Evolutionary conservation across 2,888 invertebrate species (phyloP), one percentile per base, ranked within the genome.

Genomic region (Drosophila borborema): DNA sequence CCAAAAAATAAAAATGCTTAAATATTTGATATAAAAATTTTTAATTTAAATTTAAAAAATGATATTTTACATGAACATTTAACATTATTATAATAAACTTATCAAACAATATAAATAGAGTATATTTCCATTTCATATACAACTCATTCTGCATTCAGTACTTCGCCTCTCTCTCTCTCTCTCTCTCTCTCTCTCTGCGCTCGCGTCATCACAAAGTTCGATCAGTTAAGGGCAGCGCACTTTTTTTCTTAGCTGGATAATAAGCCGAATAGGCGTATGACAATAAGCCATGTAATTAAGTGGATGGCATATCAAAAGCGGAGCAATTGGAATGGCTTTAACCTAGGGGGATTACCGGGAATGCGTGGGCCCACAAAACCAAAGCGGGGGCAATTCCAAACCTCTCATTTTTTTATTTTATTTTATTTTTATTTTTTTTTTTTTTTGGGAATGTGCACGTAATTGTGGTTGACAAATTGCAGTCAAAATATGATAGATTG

Each of bases 261-360:
- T 85, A 90, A 88, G 90, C 86, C 89, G 86, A 86, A 85, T 85
- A 90, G 85, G 85, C 85, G 90, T 85, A 90, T 82, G 85, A 85
- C 85, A 85, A 85, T 85, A 85, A 88, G 90, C 90, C 80, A 72
- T 90, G 85, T 85, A 85, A 85, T 85, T 85, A 85, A 77, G 77
- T 80, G 77, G 86, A 89, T 77, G 84, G 75, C 87, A 83, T 86
- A 84, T 86, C 74, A 75, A 61, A 51, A 62, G 61, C 64, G 67
- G 74, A 80, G 86, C 69, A 87, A 76, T 61, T 62, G 64, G 75
- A 72, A 79, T 71, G 58, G 51, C 43, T 36, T 20, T n/a, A 80
- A 43, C 72, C 80, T 74, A 38, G 28, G 41, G 49, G 81, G 86
- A 85, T 85, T 89, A 90, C 82, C 64, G 70, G 62, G 86, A 85